Evolutionary conservation across 2,797 vertebrate genomes (phyloP), one percentile per base, ranked within the genome.

Genomic region (Sphaeramia orbicularis): DNA sequence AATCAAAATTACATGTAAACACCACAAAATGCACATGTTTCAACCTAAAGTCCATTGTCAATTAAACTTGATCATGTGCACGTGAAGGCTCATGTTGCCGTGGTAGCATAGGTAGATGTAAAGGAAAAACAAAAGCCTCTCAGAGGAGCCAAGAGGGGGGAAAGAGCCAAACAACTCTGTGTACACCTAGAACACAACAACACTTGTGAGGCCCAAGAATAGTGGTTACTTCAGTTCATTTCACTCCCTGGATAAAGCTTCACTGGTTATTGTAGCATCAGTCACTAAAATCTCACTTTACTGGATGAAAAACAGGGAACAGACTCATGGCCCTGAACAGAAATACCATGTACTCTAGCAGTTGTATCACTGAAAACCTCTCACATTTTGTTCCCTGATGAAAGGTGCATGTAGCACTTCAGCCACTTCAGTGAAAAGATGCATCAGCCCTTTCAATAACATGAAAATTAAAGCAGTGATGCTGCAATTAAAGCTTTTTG

Each of bases 121-220:
- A 32, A 49, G 40, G 18, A 44, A 78, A 79, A 66, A 65, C 70
- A 78, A 80, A 72, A 16, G n/a, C 4, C 52, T 76, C 50, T 69
- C 76, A 51, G 43, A 68, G 58, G 40, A 73, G 19, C 27, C n/a
- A 32, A 19, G 45, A 66, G 15, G 19, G 47, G 27, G 32, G 53
- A 63, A 18, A 36, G 48, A 57, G 44, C 54, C 42, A 75, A 86
- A 71, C 67, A 76, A 69, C 54, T 6, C 36, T 30, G 36, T 51
- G 14, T 30, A 65, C 41, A 50, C 43, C 9, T 1, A 41, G 27
- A 64, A 65, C 42, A 69, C 37, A 60, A 74, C 32, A 70, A 56
- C 62, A 40, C 50, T 14, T 50, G 14, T 42, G 41, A 21, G 52
- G 44, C 49, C 35, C 36, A 51, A 56, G 50, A 54, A 7, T 19